Evolutionary conservation across 2,888 invertebrate genomes (phyloP), one percentile per base, ranked within the genome.

Genomic region (Drosophila cracens): DNA sequence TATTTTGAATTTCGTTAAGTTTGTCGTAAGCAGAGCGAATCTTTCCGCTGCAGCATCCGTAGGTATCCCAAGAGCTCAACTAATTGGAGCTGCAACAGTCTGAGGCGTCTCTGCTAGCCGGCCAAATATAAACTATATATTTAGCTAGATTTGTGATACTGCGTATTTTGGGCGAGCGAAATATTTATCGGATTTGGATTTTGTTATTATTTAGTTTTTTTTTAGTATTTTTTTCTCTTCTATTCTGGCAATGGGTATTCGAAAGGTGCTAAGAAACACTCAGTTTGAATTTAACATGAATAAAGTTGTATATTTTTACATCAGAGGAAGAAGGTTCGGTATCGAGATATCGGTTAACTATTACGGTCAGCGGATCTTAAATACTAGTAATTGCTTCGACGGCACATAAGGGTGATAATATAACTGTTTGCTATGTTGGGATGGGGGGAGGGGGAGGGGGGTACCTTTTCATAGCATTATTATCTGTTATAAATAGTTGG

Each of bases 351-450:
- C 76, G 67, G 51, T 73, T 57, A 79, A 63, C 59, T 51, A 46
- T 63, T 67, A 70, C 59, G 68, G 46, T 82, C 69, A 72, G 82
- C 63, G 68, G 57, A 43, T 79, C 91, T 91, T 91, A 91, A 68
- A 79, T 68, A 79, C 92, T 91, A 91, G 76, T 92, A 91, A 91
- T 91, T 91, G 92, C 90, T 91, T 91, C 81, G 85, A 87, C 86
- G 89, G 82, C 80, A 83, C 86, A 70, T 76, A 75, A 76, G 79
- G 79, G 75, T 77, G 46, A 67, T 78, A 57, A 11, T n/a, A n/a
- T 49, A 27, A 56, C 34, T 27, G 25, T 43, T 58, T 27, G 57
- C 62, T 74, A 70, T 74, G 53, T 25, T 25, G 8, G 25, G 25
- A 1, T 21, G 25, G 6, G 3, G 10, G 10, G 33, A 2, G 8